These are phyloP conservation scores for Agrochola circellaris DNA, from an alignment of 2,888 invertebrate species.

Conservation along the genomic window DNA sequence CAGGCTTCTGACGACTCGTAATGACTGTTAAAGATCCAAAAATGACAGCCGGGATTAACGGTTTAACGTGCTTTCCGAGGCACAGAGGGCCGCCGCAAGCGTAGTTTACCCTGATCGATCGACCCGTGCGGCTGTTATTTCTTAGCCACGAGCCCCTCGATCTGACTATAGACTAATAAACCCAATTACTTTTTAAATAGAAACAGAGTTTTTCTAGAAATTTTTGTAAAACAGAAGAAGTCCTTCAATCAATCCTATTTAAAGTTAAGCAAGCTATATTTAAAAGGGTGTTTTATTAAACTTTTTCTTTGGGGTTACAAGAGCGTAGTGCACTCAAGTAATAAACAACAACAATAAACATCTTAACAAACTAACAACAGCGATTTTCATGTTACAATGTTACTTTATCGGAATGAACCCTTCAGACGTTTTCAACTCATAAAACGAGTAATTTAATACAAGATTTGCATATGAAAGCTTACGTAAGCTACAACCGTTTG, in stretches of 20 bases:
- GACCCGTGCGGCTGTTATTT: too few relatives aligned
- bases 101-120: too few relatives aligned
- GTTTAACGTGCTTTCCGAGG: too few relatives aligned
- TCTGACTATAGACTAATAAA: neutral
- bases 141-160: too few relatives aligned
- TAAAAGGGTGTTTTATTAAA: neutral
- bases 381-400: conserved; percentile 29
- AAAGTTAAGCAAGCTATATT: neutral
- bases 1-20: too few relatives aligned
- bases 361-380: conserved; percentile 1
- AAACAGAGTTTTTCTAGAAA: neutral
- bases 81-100: too few relatives aligned
- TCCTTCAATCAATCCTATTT: neutral
- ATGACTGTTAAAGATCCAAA: too few relatives aligned
- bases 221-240: neutral
- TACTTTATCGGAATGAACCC: conserved; percentile 22
- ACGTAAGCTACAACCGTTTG: conserved; percentile 71
- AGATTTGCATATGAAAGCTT: conserved; percentile 70
- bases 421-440: conserved; percentile 34
- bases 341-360: conserved; percentile 21
- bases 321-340: neutral
- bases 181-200: neutral
- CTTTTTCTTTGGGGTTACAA: neutral
- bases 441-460: conserved; percentile 60
- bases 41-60: too few relatives aligned